Evolutionary conservation across 2,797 vertebrate genomes (phyloP), one percentile per base, ranked within the genome.

Genomic region (Hydrocynus forskahlii): DNA sequence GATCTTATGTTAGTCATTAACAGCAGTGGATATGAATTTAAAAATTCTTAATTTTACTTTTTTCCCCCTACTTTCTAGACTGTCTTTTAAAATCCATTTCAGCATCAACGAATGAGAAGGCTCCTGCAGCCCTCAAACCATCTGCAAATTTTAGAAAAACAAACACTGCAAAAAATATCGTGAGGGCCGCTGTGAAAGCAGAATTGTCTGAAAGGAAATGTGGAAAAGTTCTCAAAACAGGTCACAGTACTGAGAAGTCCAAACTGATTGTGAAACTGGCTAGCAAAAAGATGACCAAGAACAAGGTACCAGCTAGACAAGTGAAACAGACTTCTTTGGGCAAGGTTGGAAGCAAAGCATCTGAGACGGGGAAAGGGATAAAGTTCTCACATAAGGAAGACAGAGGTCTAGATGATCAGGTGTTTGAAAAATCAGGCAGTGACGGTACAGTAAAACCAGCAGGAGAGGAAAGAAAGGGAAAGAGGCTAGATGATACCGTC

Each of bases 141-240:
- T 29, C 68, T 59, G 25, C 68, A 63, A 45, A 63, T 40, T 50
- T 12, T 54, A 64, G 13, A 45, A 62, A 23, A 40, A 50, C 88
- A 3, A 21, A 85, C 54, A 85, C 83, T 54, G 14, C 59, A 8
- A 63, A 62, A 60, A 78, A 75, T 73, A 66, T 10, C 16, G 50
- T 29, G 5, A 69, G 57, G 52, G 40, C 66, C 16, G 21, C 69
- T 55, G 2, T 50, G 0, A 63, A 74, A 68, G 19, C 81, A 59
- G 78, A 88, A 83, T 91, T 90, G 84, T 83, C 88, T 19, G 84
- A 89, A 75, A 92, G 91, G 48, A 86, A 82, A 9, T 85, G 90
- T 62, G 86, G 84, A 13, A 88, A 84, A 71, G 1, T 62, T 78
- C 52, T 86, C n/a, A 89, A 87, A 90, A 85, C 88, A 5, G 81